Evolutionary conservation across 2,113 vertebrate species (phyloP), one percentile per base, ranked within the genome.

Genomic region (Oncorhynchus mykiss): DNA sequence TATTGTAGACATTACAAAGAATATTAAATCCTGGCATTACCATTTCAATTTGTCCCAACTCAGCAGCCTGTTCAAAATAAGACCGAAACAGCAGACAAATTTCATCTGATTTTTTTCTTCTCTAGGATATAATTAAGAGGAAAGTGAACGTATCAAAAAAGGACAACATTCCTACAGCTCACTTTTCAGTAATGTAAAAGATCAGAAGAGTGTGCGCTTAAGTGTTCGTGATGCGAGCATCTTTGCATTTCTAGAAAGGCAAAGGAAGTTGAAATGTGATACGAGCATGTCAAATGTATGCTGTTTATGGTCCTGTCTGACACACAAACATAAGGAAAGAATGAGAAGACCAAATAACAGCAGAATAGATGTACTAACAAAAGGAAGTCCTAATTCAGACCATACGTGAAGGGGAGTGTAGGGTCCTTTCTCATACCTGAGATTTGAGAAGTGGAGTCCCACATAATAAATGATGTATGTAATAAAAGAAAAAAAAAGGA

Each of bases 201-300:
- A 72, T 68, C 31, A 20, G 78, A 27, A 16, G 27, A 9, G 25
- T 67, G 80, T 76, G 71, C 67, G 78, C 80, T 79, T 31, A 87
- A 3, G 29, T 68, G 29, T 71, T 73, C 72, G 39, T 49, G 51
- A 81, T 45, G 78, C 76, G 76, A 76, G 85, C 82, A 70, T 83
- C 81, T 71, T 78, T 18, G 49, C 49, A 79, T 80, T 73, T 84
- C 74, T 73, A 79, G 29, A 85, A 87, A 90, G 86, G 90, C 83
- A 86, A 68, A 87, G 66, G 88, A 91, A 86, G 82, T 87, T 71
- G 71, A 67, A 79, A 77, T 73, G 86, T 79, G 85, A 91, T 82
- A 73, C 73, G 90, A 92, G 81, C 82, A 57, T 29, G 78, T 84
- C 78, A 71, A 80, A 69, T 72, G 73, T 72, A 81, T 73, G 77